Base-by-base conservation (phyloP, 2,888 invertebrate species). In the Chalcis sispes region DNA sequence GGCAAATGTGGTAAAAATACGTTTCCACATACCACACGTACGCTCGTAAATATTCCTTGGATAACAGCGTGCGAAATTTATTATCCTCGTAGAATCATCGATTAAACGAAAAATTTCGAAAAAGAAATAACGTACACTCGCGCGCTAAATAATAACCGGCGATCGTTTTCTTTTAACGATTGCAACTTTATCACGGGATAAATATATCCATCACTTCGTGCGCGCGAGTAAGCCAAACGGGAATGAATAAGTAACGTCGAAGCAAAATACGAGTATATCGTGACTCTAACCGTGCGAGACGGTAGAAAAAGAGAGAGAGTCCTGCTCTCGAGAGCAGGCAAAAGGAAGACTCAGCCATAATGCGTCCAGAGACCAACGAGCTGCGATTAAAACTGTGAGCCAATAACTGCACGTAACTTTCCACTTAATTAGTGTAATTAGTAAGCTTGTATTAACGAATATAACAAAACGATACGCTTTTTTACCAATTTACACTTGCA, bases 401-500 rank as follows among this genome's bases (percentile, higher is more conserved):
- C 75, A 66, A 83, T 78, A 83, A 79, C 73, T 82, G 84, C 83
- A 83, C 83, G 83, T 66, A n/a, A n/a, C n/a, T 75, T 80, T 69
- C 48, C 72, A 59, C 75, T n/a, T 75, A 69, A 73, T 72, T 54
- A 48, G 25, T 65, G 46, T 74, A 74, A 54, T 46, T 67, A 61
- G 29, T 62, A 15, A 50, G 61, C 70, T 61, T 70, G 40, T 40
- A 23, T 61, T 59, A 29, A 46, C 18, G 29, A 56, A 10, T 2
- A 58, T 40, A 25, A 61, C 5, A 36, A n/a, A n/a, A 64, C 10
- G 40, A 29, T 20, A 29, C 46, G 61, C 46, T 13, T 25, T 36
- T 32, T 42, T 27, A 2, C 7, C 20, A 18, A 13, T 20, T 8
- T 1, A 54, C 40, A 32, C 50, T 36, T 1, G 29, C n/a, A 48